phyloP scores from a whole-genome alignment of 23 tunicate species.

The Halocynthia aurantium region DNA sequence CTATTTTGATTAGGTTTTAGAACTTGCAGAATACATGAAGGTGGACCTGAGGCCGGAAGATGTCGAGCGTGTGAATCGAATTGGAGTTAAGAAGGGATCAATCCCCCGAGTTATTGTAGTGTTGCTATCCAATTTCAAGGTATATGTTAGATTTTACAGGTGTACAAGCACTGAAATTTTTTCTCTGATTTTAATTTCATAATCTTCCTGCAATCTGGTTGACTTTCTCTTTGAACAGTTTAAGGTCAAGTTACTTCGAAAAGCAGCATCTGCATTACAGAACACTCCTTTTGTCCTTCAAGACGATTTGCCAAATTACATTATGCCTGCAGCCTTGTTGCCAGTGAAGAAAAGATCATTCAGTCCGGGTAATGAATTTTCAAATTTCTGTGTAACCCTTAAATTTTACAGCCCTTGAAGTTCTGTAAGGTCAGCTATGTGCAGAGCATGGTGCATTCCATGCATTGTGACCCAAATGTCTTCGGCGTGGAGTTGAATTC shows the following conservation, averaged over 20 bases:
- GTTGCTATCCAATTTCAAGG: slow-evolving; percentile 65
- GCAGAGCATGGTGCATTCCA: too few relatives aligned
- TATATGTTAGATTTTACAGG: not conserved
- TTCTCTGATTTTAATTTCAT: too few relatives aligned
- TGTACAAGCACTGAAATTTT: not conserved
- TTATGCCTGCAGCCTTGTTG: slow-evolving; percentile 26
- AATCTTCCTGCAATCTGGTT: too few relatives aligned
- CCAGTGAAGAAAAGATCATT: slow-evolving; percentile 8
- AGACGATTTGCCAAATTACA: slow-evolving; percentile 66
- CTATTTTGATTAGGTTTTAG: slow-evolving; percentile 40
- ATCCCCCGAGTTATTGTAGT: slow-evolving; percentile 61
- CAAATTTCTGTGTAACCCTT: too few relatives aligned
- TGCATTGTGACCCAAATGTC: too few relatives aligned
- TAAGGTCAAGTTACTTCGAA: slow-evolving; percentile 40
- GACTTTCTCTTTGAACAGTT: slow-evolving; percentile 32
- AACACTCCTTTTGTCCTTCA: slow-evolving; percentile 46
- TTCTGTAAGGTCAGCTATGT: too few relatives aligned
- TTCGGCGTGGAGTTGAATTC: too few relatives aligned
- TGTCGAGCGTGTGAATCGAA: slow-evolving; percentile 68
- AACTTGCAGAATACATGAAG: slow-evolving; percentile 56
- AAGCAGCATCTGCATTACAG: slow-evolving; percentile 26
- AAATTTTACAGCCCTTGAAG: too few relatives aligned
- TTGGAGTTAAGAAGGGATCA: slow-evolving; percentile 31
- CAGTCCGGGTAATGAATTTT: not conserved
- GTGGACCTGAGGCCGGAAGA: slow-evolving; percentile 42